Percentiles rank a stretch among this genome's conserved stretches.
These are phyloP conservation scores for Neolamprologus toae DNA, from an alignment of 2,113 vertebrate genomes.

Conservation along the genomic window DNA sequence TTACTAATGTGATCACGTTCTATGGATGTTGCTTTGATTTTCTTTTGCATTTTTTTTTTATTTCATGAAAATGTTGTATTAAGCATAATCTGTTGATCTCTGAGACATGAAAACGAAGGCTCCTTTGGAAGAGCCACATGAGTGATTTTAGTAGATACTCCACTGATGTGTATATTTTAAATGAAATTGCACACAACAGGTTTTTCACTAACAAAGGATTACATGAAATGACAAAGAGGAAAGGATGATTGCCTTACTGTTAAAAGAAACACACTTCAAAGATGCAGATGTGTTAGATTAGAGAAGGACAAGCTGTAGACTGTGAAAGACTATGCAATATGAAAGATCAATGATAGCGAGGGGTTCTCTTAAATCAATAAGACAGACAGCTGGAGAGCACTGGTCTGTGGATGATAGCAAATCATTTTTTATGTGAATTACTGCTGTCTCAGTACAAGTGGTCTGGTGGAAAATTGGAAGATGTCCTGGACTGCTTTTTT, in stretches of 20 bases:
- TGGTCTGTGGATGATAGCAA: background rate
- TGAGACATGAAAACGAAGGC: background rate
- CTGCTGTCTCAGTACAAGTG: background rate
- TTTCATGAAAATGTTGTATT: background rate
- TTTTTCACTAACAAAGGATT: background rate
- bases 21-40: background rate
- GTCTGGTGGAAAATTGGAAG: background rate
- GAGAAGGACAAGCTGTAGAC: background rate
- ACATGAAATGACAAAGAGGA: background rate
- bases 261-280: background rate
- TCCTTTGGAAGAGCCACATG: background rate
- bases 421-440: background rate
- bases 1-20: background rate
- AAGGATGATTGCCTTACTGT: background rate
- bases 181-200: background rate
- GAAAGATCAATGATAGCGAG: slow-evolving; percentile 1
- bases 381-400: background rate
- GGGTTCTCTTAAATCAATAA: background rate
- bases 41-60: background rate
- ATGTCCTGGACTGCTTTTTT: background rate
- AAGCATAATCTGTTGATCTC: background rate
- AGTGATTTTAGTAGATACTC: background rate
- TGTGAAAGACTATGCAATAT: background rate
- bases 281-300: background rate
- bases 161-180: background rate